Evolutionary conservation across 2,113 vertebrate genomes (phyloP).

Genomic region (Myanophis thanlyinensis): DNA sequence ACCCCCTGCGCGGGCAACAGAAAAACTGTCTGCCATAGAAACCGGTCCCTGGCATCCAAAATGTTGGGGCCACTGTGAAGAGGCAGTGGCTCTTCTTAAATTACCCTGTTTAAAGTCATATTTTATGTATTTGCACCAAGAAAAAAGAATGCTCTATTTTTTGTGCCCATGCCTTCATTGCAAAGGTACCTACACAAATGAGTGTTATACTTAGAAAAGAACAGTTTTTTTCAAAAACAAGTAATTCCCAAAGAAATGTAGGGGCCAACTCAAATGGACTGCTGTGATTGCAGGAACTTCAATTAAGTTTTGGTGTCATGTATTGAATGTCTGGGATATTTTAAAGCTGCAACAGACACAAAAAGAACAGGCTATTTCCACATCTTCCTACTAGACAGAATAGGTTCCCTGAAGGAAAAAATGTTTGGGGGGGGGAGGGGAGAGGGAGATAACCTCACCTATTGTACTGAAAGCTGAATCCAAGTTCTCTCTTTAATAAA

Average conservation of each 20-base stretch:
- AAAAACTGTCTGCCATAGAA: neutral
- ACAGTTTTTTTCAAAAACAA: neutral
- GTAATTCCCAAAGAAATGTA: neutral
- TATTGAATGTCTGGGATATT: neutral
- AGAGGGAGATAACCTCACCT: fast-evolving
- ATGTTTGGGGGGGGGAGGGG: fast-evolving
- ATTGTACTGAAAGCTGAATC: neutral
- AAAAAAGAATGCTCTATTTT: neutral
- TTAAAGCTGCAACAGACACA: neutral
- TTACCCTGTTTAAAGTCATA: neutral
- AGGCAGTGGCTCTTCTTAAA: neutral
- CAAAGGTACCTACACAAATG: neutral
- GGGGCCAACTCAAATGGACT: neutral
- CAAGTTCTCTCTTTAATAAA: too few species aligned
- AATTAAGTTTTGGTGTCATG: neutral
- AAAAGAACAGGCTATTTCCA: neutral
- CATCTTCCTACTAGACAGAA: neutral
- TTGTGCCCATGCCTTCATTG: neutral
- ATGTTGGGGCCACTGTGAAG: neutral
- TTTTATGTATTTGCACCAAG: neutral
- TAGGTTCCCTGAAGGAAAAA: neutral
- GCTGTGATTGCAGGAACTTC: neutral
- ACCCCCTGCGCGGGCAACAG: neutral
- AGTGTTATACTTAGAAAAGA: neutral
- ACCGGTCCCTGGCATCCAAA: neutral